Conservation (phyloP, 1,140 invertebrate species). For the Caenorhabditis inopinata region DNA sequence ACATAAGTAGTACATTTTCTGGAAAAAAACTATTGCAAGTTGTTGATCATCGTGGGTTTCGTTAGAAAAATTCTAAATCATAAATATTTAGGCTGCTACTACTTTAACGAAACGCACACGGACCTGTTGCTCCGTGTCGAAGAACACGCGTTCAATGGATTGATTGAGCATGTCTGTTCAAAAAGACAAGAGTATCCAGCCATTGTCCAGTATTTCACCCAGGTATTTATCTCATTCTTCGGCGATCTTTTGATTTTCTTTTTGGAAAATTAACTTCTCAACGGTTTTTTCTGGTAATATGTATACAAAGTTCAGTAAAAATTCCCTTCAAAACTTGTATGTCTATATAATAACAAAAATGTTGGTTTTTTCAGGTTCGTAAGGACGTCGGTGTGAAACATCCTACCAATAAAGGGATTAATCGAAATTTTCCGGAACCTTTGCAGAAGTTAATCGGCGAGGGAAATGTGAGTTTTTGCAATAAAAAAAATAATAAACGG, state of each 20-base stretch:
- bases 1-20: too few relatives aligned
- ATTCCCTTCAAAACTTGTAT: neutral
- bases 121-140: constrained; percentile 58
- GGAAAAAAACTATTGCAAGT: too few relatives aligned
- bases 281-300: too few relatives aligned
- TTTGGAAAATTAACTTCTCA: too few relatives aligned
- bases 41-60: too few relatives aligned
- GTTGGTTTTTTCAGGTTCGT: constrained; percentile 50
- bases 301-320: too few relatives aligned
- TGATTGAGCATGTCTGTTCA: constrained; percentile 63
- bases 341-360: constrained; percentile 4
- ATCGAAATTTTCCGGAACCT: constrained; percentile 60
- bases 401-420: constrained; percentile 63
- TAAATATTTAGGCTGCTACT: constrained; percentile 61
- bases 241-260: neutral
- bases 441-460: constrained; percentile 53
- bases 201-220: constrained; percentile 62
- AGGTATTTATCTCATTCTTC: constrained; percentile 46
- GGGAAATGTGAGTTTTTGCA: constrained; percentile 36
- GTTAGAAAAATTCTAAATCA: too few relatives aligned
- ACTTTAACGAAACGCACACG: constrained; percentile 62
- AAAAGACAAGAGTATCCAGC: constrained; percentile 62
- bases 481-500: neutral
- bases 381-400: constrained; percentile 59
- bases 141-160: constrained; percentile 58